Conservation (phyloP, 2,113 vertebrate species). For the Megaceryle maxima region DNA sequence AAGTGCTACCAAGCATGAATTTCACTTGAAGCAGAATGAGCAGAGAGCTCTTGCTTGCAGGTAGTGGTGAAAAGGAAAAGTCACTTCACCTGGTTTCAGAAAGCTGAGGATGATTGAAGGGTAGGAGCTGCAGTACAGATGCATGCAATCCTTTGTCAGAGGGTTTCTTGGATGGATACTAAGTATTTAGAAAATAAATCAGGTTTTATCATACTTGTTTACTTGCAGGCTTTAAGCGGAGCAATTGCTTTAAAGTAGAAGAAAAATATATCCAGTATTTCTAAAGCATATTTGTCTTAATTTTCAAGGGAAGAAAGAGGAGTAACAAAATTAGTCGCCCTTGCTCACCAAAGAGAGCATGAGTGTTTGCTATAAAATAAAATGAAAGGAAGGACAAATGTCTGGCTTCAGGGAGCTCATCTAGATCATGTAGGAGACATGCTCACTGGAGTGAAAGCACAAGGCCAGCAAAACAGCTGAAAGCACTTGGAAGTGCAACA, state of each 20-base stretch:
- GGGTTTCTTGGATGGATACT: not conserved
- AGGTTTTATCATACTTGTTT: not conserved
- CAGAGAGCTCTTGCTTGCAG: not conserved
- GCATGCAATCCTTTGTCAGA: not conserved
- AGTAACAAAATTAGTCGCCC: not conserved
- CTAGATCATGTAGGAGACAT: not conserved
- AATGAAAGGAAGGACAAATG: not conserved
- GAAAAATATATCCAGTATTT: not conserved
- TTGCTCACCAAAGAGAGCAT: not conserved
- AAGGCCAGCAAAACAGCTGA: not conserved
- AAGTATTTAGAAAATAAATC: not conserved
- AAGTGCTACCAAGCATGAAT: not conserved
- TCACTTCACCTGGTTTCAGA: not conserved
- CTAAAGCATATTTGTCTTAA: not conserved
- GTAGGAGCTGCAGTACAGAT: not conserved
- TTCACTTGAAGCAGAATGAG: not conserved
- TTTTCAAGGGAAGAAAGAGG: not conserved
- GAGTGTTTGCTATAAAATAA: not conserved
- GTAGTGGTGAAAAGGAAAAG: not conserved
- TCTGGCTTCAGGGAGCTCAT: not conserved
- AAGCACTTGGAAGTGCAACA: not conserved
- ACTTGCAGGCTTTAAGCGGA: not conserved
- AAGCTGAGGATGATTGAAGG: not conserved
- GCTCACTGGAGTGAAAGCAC: not conserved
- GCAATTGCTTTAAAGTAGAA: not conserved